A percentile compares a stretch with the other conserved stretches of the same genome.
phyloP scores from a whole-genome alignment of 2,113 vertebrate species.

The human region DNA sequence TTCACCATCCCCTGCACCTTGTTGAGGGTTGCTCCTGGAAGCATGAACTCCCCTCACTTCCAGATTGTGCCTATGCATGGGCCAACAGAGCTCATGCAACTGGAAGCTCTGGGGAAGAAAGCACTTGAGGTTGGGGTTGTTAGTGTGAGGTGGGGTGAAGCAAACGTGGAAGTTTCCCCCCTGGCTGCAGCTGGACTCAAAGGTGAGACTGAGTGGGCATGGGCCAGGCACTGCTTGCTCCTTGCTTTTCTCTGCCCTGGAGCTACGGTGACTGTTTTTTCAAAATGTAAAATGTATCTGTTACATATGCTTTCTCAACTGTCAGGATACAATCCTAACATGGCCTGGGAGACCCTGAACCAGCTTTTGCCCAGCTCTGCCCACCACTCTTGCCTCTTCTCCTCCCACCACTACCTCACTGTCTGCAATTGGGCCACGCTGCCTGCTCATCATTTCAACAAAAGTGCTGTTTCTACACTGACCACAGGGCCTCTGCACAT shows the following conservation, averaged over 20 bases:
- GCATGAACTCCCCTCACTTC: neutral
- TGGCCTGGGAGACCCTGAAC: neutral
- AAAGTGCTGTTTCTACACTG: neutral
- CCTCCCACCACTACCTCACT: neutral
- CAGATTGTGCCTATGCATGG: neutral
- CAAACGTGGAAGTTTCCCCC: accelerated
- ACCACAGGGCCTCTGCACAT: neutral
- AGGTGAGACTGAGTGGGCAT: neutral
- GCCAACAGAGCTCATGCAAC: neutral
- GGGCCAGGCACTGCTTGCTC: too few species aligned
- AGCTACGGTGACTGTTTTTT: neutral
- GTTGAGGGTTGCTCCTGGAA: neutral
- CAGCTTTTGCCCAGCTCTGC: neutral
- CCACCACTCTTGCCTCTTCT: neutral
- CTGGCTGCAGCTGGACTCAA: neutral
- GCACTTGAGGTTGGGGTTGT: neutral
- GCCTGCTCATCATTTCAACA: neutral
- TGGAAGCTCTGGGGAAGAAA: neutral
- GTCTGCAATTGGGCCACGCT: too few species aligned
- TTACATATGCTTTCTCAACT: neutral
- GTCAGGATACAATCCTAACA: too few species aligned
- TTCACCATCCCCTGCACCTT: neutral
- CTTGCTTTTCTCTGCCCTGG: neutral
- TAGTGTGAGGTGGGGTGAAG: neutral
- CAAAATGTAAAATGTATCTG: neutral